Conservation (phyloP, 2,888 invertebrate species). For the Caenorhabditis parvicauda region DNA sequence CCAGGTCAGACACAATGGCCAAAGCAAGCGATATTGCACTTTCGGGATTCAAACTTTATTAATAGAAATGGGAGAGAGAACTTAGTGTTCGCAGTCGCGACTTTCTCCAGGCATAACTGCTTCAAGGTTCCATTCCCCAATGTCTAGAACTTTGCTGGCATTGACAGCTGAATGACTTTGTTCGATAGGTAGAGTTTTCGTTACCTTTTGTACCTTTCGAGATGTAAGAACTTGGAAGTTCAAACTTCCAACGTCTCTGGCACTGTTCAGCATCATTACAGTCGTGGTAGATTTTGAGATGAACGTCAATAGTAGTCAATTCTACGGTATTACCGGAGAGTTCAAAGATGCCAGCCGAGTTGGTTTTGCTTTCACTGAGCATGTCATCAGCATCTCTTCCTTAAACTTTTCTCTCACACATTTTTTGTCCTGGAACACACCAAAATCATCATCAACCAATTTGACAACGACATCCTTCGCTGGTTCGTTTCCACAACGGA, state of each 20-base stretch:
- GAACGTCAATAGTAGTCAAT: slow-evolving; percentile 59
- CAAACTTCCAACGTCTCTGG: slow-evolving; percentile 62
- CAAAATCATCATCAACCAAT: slow-evolving; percentile 61
- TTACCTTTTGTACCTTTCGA: neutral
- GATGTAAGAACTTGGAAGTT: slow-evolving; percentile 61
- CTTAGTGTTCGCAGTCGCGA: slow-evolving; percentile 60
- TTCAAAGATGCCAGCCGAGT: slow-evolving; percentile 50
- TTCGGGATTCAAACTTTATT: no score
- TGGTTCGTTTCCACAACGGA: slow-evolving; percentile 52
- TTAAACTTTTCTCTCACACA: slow-evolving; percentile 3
- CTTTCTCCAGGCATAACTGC: slow-evolving; percentile 55
- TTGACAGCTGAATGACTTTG: slow-evolving; percentile 7
- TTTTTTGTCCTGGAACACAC: slow-evolving; percentile 12
- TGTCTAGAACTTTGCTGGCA: slow-evolving; percentile 42
- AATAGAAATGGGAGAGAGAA: slow-evolving; percentile 1
- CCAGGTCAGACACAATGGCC: no score
- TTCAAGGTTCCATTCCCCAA: slow-evolving; percentile 62
- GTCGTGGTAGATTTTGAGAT: slow-evolving; percentile 60
- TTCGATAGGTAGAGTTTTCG: neutral
- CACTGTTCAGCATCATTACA: slow-evolving; percentile 62
- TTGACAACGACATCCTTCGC: slow-evolving; percentile 55
- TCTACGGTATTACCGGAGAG: slow-evolving; percentile 52
- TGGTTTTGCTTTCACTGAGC: slow-evolving; percentile 51
- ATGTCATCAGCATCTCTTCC: slow-evolving; percentile 59
- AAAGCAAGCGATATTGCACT: no score